Conservation (phyloP, 2,797 vertebrate genomes). For the Neopelma chrysocephalum region DNA sequence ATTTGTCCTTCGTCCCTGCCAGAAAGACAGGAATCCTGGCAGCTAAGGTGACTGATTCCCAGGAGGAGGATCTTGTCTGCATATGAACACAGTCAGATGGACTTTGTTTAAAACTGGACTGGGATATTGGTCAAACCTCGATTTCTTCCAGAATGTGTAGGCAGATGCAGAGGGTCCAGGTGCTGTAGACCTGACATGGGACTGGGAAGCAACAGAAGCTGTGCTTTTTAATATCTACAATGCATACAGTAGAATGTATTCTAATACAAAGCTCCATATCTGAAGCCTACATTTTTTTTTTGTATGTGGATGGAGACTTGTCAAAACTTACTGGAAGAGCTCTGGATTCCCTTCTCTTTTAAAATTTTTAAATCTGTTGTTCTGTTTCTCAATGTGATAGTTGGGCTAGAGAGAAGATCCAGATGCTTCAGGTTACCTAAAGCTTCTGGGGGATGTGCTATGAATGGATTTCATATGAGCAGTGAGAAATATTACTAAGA, state of each 20-base stretch:
- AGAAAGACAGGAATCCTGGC: slow-evolving; percentile 23
- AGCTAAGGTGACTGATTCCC: neutral
- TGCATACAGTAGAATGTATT: neutral
- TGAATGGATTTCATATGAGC: neutral
- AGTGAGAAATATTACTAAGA: neutral
- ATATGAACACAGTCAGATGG: neutral
- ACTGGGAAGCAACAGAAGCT: neutral
- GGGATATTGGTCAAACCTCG: rapidly evolving
- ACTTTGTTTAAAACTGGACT: neutral
- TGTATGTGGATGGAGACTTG: neutral
- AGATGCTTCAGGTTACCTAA: neutral
- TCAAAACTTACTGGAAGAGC: neutral
- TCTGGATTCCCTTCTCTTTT: neutral
- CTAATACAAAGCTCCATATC: neutral
- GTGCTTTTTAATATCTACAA: neutral
- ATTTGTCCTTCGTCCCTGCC: neutral
- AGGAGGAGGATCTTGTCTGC: neutral
- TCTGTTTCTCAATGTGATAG: neutral
- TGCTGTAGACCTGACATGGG: neutral
- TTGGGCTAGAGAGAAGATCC: neutral
- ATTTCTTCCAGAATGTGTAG: neutral
- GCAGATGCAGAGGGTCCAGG: neutral
- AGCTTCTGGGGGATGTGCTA: neutral
- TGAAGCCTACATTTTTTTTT: neutral
- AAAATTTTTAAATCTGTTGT: neutral